Evolutionary conservation across 2,888 invertebrate genomes (phyloP).

Genomic region (Cryptosula pallasiana): DNA sequence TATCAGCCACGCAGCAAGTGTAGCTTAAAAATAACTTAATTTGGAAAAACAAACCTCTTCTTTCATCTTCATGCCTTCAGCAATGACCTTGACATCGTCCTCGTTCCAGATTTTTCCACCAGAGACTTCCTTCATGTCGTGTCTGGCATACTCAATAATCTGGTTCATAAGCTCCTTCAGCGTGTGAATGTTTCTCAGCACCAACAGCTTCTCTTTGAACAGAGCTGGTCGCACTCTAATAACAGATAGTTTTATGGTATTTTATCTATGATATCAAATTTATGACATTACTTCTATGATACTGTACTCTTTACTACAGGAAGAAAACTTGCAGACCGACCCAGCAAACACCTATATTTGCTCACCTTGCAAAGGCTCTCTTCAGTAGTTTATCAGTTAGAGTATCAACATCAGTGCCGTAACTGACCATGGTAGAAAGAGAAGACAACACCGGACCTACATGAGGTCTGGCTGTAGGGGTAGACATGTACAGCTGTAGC

Average conservation of each 20-base stretch:
- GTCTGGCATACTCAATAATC: constrained; percentile 26
- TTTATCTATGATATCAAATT: too few species aligned
- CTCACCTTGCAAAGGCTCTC: constrained; percentile 40
- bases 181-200: constrained; percentile 32
- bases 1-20: too few species aligned
- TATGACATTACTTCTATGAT: too few species aligned
- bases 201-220: constrained; percentile 40
- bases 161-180: constrained; percentile 8
- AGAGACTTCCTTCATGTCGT: constrained; percentile 24
- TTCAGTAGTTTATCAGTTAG: constrained; percentile 46
- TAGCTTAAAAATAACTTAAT: too few species aligned
- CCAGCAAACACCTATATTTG: too few species aligned
- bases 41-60: too few species aligned
- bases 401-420: constrained; percentile 44
- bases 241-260: background rate
- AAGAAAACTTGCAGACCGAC: too few species aligned
- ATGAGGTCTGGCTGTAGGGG: constrained; percentile 39
- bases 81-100: constrained; percentile 30
- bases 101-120: constrained; percentile 27
- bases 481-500: constrained; percentile 45
- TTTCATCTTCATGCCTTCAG: constrained; percentile 28
- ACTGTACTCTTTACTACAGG: too few species aligned
- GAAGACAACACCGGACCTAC: constrained; percentile 45
- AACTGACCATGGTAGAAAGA: constrained; percentile 45
- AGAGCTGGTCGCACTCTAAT: constrained; percentile 39